phyloP scores from a whole-genome alignment of 2,888 invertebrate species.

The Unio delphinus region DNA sequence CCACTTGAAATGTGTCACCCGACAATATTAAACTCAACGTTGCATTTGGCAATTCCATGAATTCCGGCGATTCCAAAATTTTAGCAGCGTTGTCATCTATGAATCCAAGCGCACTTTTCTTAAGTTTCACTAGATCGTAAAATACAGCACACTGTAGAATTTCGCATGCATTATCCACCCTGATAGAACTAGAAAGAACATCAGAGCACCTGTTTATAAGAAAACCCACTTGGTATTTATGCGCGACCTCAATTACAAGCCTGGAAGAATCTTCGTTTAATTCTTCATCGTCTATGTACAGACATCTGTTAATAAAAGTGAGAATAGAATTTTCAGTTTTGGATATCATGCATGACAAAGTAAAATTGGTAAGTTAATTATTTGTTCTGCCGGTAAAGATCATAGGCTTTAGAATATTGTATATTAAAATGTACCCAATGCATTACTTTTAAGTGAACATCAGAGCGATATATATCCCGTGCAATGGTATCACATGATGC shows the following conservation, averaged over 20 bases:
- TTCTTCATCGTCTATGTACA: slow-evolving; percentile 11
- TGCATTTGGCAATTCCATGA: slow-evolving; percentile 10
- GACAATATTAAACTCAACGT: slow-evolving; percentile 11
- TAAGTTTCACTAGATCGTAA: slow-evolving; percentile 11
- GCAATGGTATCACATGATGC: too few relatives aligned
- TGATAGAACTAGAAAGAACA: slow-evolving; percentile 3
- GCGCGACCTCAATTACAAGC: slow-evolving; percentile 12
- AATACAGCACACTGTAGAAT: slow-evolving; percentile 15
- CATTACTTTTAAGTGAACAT: too few relatives aligned
- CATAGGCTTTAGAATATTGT: too few relatives aligned
- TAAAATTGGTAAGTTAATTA: too few relatives aligned
- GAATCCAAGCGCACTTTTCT: slow-evolving; percentile 5
- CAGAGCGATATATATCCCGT: too few relatives aligned
- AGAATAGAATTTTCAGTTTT: too few relatives aligned
- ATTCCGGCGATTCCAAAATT: slow-evolving; percentile 12
- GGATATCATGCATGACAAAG: too few relatives aligned
- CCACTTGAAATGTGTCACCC: slow-evolving; percentile 15
- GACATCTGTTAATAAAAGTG: slow-evolving; percentile 5
- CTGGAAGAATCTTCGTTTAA: slow-evolving; percentile 7
- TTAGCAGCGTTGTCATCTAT: slow-evolving; percentile 18
- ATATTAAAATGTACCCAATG: too few relatives aligned
- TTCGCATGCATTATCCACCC: slow-evolving; percentile 12
- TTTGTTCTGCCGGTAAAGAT: too few relatives aligned
- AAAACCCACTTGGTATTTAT: slow-evolving; percentile 17
- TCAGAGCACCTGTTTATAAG: slow-evolving; percentile 12